A percentile compares a stretch with the other conserved stretches of the same genome.
Evolutionary conservation across 2,888 invertebrate genomes (phyloP).

Genomic region (Trypoxylon attenuatum): DNA sequence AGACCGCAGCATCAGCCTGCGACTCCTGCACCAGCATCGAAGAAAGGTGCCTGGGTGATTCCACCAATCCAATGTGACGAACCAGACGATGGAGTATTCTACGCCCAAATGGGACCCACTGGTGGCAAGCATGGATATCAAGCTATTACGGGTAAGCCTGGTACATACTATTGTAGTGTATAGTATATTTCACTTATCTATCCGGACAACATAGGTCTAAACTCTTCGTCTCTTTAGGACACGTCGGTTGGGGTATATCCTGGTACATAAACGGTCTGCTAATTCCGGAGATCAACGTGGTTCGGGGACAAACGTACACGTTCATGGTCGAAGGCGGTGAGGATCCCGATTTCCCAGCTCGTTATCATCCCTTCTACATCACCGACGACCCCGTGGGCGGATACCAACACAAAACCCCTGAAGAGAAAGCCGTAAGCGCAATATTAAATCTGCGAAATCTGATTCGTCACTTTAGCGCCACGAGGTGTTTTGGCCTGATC

Average conservation of each 20-base stretch:
- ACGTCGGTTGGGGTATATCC: slow-evolving; percentile 94
- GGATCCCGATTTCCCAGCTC: slow-evolving; percentile 85
- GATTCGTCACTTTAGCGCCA: too few relatives aligned
- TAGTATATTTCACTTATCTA: not conserved
- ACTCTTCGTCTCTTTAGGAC: slow-evolving; percentile 80
- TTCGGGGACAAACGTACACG: slow-evolving; percentile 89
- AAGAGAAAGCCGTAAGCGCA: slow-evolving; percentile 85
- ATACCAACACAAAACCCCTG: slow-evolving; percentile 87
- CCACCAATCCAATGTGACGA: slow-evolving; percentile 92
- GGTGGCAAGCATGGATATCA: slow-evolving; percentile 93
- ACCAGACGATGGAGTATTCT: slow-evolving; percentile 93
- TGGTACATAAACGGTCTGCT: slow-evolving; percentile 96
- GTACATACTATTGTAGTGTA: not conserved
- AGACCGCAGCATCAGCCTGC: slow-evolving; percentile 70
- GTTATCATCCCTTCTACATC: slow-evolving; percentile 95
- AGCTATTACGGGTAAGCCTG: slow-evolving; percentile 85
- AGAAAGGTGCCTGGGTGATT: slow-evolving; percentile 86
- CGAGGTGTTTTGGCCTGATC: too few relatives aligned
- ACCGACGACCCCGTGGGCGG: slow-evolving; percentile 95
- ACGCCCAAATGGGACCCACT: slow-evolving; percentile 95
- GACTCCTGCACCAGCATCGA: slow-evolving; percentile 80
- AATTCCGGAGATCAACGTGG: slow-evolving; percentile 92
- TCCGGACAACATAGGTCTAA: not conserved
- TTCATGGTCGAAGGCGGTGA: slow-evolving; percentile 92
- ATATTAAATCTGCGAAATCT: too few relatives aligned